A percentile compares a stretch with the other conserved stretches of the same genome.
Conservation (phyloP, 2,113 vertebrate species). For the Reinhardtius hippoglossoides region DNA sequence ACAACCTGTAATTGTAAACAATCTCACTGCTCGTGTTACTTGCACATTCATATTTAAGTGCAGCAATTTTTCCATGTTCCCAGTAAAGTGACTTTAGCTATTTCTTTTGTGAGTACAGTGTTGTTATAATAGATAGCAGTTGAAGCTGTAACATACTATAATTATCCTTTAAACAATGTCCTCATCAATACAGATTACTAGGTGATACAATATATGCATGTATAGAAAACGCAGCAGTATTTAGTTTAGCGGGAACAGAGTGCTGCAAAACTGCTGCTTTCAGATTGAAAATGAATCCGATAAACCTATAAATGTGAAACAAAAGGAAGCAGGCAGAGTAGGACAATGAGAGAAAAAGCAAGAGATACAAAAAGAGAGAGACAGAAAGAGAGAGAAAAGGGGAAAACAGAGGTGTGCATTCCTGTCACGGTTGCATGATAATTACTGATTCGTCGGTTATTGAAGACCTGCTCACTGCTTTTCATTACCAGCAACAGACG, state of each 20-base stretch:
- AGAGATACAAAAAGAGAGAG: constrained; percentile 9
- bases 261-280: constrained; percentile 36
- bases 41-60: neutral
- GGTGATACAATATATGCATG: neutral
- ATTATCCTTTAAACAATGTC: too few species aligned
- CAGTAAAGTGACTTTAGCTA: neutral
- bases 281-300: constrained; percentile 20
- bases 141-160: too few species aligned
- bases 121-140: neutral
- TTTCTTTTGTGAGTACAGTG: neutral
- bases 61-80: neutral
- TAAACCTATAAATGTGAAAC: constrained; percentile 51
- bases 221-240: neutral
- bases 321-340: constrained; percentile 44
- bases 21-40: neutral
- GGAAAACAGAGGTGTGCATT: constrained; percentile 72
- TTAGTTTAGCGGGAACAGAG: constrained; percentile 11
- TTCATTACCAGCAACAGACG: constrained; percentile 87
- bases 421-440: constrained; percentile 85
- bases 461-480: constrained; percentile 86
- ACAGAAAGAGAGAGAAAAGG: constrained; percentile 7
- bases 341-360: constrained; percentile 41
- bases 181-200: neutral
- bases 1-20: neutral
- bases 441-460: constrained; percentile 86